A percentile compares a stretch with the other conserved stretches of the same genome.
These are phyloP conservation scores for Helobdella robusta DNA, from an alignment of 2,888 invertebrate species.

Conservation along the genomic window DNA sequence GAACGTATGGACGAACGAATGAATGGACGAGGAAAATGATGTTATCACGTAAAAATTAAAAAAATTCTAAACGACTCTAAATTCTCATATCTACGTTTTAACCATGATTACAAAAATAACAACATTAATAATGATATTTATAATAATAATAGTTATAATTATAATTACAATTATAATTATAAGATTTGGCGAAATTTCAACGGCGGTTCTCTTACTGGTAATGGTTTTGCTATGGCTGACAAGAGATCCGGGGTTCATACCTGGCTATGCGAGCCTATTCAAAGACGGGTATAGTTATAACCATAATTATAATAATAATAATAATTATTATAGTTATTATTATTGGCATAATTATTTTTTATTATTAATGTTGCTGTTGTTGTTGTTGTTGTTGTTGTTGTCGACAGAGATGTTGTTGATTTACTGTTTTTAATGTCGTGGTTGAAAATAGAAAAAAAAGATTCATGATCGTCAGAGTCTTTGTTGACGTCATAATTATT, in stretches of 20 bases:
- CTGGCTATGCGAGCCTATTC: slow-evolving; percentile 23
- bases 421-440: background rate
- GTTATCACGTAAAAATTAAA: too few relatives aligned
- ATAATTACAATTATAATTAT: too few relatives aligned
- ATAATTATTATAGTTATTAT: background rate
- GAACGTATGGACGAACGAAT: too few relatives aligned
- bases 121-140: background rate
- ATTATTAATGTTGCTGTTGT: background rate
- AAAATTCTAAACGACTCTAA: too few relatives aligned
- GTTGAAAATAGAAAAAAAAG: background rate
- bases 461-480: background rate
- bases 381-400: background rate
- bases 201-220: slow-evolving; percentile 5
- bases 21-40: too few relatives aligned
- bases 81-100: too few relatives aligned
- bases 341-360: too few relatives aligned
- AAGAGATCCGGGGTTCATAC: slow-evolving; percentile 24
- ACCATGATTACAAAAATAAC: background rate
- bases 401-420: background rate
- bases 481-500: background rate
- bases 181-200: slow-evolving; percentile 20
- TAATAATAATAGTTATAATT: too few relatives aligned
- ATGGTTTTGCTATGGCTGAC: slow-evolving; percentile 23
- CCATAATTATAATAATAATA: background rate
- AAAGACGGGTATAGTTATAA: slow-evolving; percentile 21